These are phyloP conservation scores for Peromyscus attwateri DNA, from an alignment of 2,797 vertebrate genomes.

Conservation along the genomic window DNA sequence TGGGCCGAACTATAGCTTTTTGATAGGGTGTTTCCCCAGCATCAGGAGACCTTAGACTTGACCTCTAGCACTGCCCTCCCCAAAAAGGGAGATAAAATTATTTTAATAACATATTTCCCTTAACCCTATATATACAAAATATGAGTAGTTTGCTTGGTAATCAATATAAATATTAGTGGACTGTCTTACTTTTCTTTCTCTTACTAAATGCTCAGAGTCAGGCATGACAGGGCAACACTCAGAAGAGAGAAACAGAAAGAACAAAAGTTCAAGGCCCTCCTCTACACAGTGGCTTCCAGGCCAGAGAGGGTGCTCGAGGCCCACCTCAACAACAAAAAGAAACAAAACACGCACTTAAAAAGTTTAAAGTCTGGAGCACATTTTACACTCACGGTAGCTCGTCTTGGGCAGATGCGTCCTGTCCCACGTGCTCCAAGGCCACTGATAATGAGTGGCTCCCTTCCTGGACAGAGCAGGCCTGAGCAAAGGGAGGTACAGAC, in stretches of 20 bases:
- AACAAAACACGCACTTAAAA: not conserved
- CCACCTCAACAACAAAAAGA: not conserved
- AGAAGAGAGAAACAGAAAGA: not conserved
- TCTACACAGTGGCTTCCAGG: not conserved
- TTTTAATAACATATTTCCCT: not conserved
- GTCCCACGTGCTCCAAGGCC: fast-evolving
- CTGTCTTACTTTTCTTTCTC: not conserved
- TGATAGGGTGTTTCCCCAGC: not conserved
- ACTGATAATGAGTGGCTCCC: not conserved
- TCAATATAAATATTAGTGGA: not conserved
- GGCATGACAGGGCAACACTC: not conserved
- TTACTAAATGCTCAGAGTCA: not conserved
- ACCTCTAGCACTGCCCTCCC: not conserved
- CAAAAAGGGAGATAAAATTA: not conserved
- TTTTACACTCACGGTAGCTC: not conserved
- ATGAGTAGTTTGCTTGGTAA: not conserved
- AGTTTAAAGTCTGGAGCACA: not conserved
- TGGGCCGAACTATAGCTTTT: not conserved
- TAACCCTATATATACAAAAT: constrained; percentile 7
- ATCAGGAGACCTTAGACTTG: not conserved
- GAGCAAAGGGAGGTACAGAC: not conserved
- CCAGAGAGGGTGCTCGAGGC: not conserved
- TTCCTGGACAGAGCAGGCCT: not conserved
- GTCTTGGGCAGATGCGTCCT: not conserved
- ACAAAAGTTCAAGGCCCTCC: not conserved